Evolutionary conservation across 2,888 invertebrate species (phyloP).

Genomic region (Cinara cedri): DNA sequence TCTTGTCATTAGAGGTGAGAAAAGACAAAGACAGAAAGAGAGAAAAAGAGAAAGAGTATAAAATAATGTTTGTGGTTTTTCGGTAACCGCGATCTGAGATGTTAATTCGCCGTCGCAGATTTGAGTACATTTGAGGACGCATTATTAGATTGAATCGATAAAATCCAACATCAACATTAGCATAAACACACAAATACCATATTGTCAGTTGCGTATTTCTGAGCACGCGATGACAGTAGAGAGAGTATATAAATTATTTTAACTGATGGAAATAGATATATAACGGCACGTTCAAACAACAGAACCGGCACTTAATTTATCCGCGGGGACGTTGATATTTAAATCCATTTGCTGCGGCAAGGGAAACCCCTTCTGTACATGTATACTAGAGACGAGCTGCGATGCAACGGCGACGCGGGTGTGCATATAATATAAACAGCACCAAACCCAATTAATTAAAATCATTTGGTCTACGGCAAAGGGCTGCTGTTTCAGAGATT

Average conservation of each 20-base stretch:
- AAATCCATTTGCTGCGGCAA: constrained; percentile 30
- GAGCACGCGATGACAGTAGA: neutral
- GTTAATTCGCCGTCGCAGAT: no score
- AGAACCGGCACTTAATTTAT: constrained; percentile 17
- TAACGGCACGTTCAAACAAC: neutral
- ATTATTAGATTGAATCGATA: neutral
- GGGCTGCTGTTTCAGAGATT: constrained; percentile 38
- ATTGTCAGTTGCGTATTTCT: no score
- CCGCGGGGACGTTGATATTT: constrained; percentile 8
- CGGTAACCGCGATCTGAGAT: neutral
- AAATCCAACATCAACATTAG: neutral
- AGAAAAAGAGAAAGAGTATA: no score
- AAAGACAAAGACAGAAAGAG: no score
- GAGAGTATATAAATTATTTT: neutral
- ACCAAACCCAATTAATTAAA: constrained; percentile 53
- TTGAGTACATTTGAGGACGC: no score
- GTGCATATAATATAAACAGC: constrained; percentile 48
- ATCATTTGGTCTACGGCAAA: constrained; percentile 48
- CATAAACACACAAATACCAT: neutral
- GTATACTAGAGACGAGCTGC: no score
- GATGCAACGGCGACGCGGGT: neutral
- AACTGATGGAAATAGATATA: neutral
- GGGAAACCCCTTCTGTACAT: neutral
- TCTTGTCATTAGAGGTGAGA: no score
- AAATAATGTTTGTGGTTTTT: neutral